Percentiles rank a stretch among this genome's conserved stretches.
Conservation (phyloP, 1,140 invertebrate genomes). For the Glossosoma conforme region DNA sequence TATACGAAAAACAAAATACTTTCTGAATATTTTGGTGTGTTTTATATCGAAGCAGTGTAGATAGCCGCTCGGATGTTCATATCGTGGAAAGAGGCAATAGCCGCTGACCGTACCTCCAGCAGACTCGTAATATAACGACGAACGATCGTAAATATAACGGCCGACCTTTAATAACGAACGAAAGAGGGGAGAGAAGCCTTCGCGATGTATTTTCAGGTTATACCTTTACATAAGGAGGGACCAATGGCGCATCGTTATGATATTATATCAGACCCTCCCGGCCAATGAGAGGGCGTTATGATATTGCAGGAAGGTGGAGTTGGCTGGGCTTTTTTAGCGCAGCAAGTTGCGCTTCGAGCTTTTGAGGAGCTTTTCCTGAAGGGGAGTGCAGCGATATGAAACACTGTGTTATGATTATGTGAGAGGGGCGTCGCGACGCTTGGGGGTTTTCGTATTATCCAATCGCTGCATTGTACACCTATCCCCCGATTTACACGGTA, state of each 20-base stretch:
- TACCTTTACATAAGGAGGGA: slow-evolving; percentile 23
- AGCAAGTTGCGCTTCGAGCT: slow-evolving; percentile 16
- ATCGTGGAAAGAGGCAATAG: slow-evolving; percentile 14
- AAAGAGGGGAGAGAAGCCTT: slow-evolving; percentile 33
- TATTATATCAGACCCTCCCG: slow-evolving; percentile 48
- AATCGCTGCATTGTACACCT: background rate
- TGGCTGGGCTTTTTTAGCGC: slow-evolving; percentile 34
- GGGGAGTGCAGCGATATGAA: slow-evolving; percentile 44
- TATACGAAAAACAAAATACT: no score
- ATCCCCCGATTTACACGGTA: no score
- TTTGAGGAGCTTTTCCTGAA: slow-evolving; percentile 40
- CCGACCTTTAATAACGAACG: slow-evolving; percentile 45
- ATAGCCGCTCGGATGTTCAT: slow-evolving; percentile 11
- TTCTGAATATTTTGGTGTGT: no score
- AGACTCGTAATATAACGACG: slow-evolving; percentile 41
- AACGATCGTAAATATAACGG: slow-evolving; percentile 36
- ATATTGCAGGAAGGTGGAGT: slow-evolving; percentile 40
- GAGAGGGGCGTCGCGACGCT: slow-evolving; percentile 34
- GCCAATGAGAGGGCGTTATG: slow-evolving; percentile 47
- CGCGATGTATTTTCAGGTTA: slow-evolving; percentile 28
- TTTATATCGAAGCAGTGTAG: no score
- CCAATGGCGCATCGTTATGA: slow-evolving; percentile 48
- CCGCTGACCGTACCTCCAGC: slow-evolving; percentile 6
- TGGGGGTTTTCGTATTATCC: background rate
- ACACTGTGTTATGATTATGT: slow-evolving; percentile 46